These are phyloP conservation scores for Hippocampus abdominalis DNA, from an alignment of 2,113 vertebrate genomes.

Conservation along the genomic window DNA sequence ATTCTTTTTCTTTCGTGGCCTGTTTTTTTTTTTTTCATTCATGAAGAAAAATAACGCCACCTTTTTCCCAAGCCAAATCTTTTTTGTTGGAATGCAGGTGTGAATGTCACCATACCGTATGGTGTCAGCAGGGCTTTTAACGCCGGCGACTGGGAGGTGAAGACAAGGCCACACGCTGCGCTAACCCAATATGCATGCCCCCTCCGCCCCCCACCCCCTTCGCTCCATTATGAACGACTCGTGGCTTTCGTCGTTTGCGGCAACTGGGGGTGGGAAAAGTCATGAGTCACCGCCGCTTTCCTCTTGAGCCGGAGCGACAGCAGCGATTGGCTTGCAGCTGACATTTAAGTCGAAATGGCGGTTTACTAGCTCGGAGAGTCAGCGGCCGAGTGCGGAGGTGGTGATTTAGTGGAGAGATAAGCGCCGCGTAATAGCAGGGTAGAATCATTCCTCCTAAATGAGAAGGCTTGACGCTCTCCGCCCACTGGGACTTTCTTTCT, in stretches of 20 bases:
- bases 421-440: constrained; percentile 87
- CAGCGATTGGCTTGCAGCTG: constrained; percentile 73
- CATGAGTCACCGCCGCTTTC: constrained; percentile 33
- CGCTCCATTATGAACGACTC: constrained; percentile 40
- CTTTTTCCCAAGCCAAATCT: not conserved
- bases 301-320: constrained; percentile 35
- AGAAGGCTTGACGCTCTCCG: constrained; percentile 68
- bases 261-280: constrained; percentile 28
- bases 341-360: constrained; percentile 80
- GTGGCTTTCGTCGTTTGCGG: constrained; percentile 35
- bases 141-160: constrained; percentile 36
- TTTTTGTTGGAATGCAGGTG: not conserved
- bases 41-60: not conserved
- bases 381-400: constrained; percentile 73
- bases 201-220: constrained; percentile 14
- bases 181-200: constrained; percentile 34
- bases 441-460: constrained; percentile 82
- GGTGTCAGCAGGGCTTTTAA: constrained; percentile 38
- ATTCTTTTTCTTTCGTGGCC: not conserved
- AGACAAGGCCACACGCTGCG: constrained; percentile 40
- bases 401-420: constrained; percentile 89
- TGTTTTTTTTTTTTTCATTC: too few relatives aligned
- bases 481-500: constrained; percentile 46
- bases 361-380: constrained; percentile 75
- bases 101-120: not conserved